phyloP scores from a whole-genome alignment of 2,797 vertebrate genomes.

The Danio aesculapii region DNA sequence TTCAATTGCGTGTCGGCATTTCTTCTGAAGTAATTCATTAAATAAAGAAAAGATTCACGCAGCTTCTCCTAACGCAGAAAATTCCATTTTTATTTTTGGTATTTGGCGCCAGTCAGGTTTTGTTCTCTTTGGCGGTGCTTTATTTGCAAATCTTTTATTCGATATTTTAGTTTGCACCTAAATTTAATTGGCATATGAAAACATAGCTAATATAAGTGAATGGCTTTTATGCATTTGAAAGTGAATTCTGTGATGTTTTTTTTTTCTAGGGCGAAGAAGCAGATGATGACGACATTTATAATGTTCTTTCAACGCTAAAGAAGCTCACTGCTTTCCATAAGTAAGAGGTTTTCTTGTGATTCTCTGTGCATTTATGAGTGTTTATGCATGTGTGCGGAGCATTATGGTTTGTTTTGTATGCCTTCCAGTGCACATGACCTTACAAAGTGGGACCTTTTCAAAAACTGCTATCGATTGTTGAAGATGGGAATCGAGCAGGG shows the following conservation, averaged over 20 bases:
- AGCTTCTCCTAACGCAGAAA: too few species aligned
- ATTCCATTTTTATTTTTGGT: too few species aligned
- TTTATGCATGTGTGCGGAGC: not conserved
- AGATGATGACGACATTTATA: conserved; percentile 98
- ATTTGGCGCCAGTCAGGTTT: too few species aligned
- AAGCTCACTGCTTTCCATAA: conserved; percentile 98
- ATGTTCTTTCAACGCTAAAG: conserved; percentile 95
- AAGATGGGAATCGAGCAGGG: conserved; percentile 98
- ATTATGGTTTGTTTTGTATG: conserved; percentile 29
- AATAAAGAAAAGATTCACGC: too few species aligned
- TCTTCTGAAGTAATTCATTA: too few species aligned
- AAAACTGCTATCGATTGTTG: conserved; percentile 96
- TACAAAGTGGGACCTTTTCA: conserved; percentile 98
- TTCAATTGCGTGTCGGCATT: too few species aligned
- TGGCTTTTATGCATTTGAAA: conserved; percentile 13
- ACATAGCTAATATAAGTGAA: conserved; percentile 28
- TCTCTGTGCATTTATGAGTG: not conserved
- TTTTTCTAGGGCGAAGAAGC: conserved; percentile 92
- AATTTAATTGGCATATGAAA: too few species aligned
- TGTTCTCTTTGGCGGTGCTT: too few species aligned
- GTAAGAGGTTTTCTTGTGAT: conserved; percentile 73
- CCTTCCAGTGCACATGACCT: conserved; percentile 92
- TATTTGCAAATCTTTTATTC: too few species aligned
- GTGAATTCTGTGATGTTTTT: not conserved
- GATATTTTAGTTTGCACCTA: too few species aligned